phyloP scores from a whole-genome alignment of 1,140 invertebrate genomes.

The Temnothorax nylanderi region DNA sequence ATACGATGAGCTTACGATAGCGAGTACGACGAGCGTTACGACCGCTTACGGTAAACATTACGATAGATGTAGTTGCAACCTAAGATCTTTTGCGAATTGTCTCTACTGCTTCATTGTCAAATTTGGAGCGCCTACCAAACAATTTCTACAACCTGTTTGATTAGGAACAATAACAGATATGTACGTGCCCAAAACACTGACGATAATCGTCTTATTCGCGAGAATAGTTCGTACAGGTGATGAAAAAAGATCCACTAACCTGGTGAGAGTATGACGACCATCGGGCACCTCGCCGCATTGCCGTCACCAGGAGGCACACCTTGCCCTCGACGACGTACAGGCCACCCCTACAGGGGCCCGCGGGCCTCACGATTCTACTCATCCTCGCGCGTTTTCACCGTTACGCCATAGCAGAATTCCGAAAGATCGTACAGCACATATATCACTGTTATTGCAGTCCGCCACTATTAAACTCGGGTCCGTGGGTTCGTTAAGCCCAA shows the following conservation, averaged over 20 bases:
- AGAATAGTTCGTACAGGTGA: neutral
- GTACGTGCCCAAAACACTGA: neutral
- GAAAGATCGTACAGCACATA: constrained; percentile 39
- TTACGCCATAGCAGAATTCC: constrained; percentile 71
- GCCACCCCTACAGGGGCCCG: constrained; percentile 89
- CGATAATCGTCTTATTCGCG: neutral
- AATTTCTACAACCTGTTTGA: constrained; percentile 39
- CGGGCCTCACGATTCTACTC: constrained; percentile 74
- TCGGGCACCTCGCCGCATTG: constrained; percentile 93
- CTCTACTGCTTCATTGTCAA: neutral
- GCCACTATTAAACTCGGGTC: no score
- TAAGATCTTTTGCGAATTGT: no score
- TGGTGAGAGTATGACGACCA: constrained; percentile 94
- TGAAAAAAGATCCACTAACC: constrained; percentile 85
- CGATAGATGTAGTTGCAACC: no score
- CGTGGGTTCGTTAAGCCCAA: no score
- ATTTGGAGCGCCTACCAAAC: neutral
- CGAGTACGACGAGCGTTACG: no score
- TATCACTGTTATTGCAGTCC: no score
- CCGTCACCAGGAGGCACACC: constrained; percentile 94
- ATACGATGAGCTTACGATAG: no score
- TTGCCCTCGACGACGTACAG: constrained; percentile 96
- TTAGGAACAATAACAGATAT: neutral
- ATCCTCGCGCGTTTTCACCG: constrained; percentile 56
- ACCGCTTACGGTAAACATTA: no score